A percentile compares a stretch with the other conserved stretches of the same genome.
These are phyloP conservation scores for Caloenas nicobarica DNA, from an alignment of 2,113 vertebrate species.

Conservation along the genomic window DNA sequence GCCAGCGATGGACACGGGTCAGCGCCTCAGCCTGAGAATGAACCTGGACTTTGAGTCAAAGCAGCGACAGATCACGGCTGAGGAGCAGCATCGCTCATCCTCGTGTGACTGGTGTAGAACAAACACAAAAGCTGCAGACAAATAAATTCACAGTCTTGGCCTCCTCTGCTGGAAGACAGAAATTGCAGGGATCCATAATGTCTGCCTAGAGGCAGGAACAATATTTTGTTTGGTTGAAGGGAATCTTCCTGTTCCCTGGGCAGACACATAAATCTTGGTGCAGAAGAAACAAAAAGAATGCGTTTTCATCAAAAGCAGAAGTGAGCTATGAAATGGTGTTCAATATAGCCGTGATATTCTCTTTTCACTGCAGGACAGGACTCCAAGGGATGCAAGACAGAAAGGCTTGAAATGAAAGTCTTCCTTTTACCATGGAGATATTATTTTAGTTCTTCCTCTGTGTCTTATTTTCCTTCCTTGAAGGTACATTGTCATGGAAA, in stretches of 20 bases:
- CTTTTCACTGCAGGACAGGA: neutral
- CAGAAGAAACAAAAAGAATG: neutral
- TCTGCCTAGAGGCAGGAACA: neutral
- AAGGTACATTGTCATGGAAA: neutral
- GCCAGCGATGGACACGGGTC: neutral
- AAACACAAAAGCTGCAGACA: neutral
- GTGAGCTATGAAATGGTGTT: neutral
- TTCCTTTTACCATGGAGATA: neutral
- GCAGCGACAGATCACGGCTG: fast-evolving
- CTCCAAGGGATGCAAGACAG: neutral
- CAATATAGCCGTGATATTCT: neutral
- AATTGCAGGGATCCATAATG: neutral
- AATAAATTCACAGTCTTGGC: neutral
- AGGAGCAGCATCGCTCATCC: neutral
- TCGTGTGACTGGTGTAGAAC: fast-evolving
- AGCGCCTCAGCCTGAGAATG: neutral
- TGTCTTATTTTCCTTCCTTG: neutral
- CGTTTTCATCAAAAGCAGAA: neutral
- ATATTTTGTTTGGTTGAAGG: neutral
- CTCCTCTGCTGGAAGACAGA: neutral
- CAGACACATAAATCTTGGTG: neutral
- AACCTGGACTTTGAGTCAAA: neutral
- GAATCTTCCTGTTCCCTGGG: neutral
- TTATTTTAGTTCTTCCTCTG: neutral
- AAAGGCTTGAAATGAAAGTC: neutral